Base-by-base conservation (phyloP, 1,140 invertebrate species). In the Laodelphax striatellus region DNA sequence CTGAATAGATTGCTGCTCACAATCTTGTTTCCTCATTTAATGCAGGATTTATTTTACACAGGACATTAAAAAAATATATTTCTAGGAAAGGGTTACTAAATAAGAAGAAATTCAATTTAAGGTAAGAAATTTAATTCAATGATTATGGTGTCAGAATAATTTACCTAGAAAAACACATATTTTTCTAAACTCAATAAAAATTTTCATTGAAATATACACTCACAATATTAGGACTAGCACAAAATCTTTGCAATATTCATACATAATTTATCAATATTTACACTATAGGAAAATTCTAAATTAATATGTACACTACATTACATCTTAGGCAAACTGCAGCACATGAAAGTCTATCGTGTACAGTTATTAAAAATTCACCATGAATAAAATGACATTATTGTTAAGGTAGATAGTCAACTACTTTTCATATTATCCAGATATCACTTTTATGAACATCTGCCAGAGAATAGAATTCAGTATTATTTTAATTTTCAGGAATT, bases 171-270 rank as follows among this genome's bases (percentile, higher is more conserved):
- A 58, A 60, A 60, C 59, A 60, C 59, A 60, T 60, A 31, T 55
- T 55, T 28, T 55, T 24, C 54, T 55, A 60, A 60, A 60, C 53
- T 24, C 21, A 50, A 54, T 55, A 60, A 55, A 60, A 60, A 60
- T 55, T 46, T 60, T 38, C 59, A 42, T 60, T 41, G 52, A 60
- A 60, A 55, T 60, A 60, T 60, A 60, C 59, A 60, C 52, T 60
- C 52, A 60, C 59, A 60, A 60, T 52, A 46, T 55, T 55, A 60
- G 52, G 59, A 60, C 59, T 60, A 60, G 59, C 59, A 60, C 59
- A 60, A 60, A 59, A 60, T 60, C 59, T 60, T 60, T 60, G 59
- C 59, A 60, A 59, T 60, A 60, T 60, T 60, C 59, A 60, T 60
- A 60, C 46, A 22, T 22, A 19, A 50, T 50, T 50, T 13, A 38